phyloP scores from a whole-genome alignment of 2,888 invertebrate species.

The Cosmopolites sordidus region DNA sequence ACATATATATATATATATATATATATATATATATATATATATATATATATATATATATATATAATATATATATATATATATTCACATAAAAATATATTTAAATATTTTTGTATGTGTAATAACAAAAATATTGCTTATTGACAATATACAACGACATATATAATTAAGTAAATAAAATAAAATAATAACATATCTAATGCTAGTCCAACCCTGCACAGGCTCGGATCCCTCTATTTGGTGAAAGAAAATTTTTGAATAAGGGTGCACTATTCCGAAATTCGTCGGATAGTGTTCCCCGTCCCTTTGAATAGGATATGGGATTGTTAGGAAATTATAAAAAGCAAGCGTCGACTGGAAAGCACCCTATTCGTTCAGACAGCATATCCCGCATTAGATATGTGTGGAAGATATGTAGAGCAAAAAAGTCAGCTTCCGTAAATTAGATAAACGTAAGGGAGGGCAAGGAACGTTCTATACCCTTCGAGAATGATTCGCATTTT shows the following conservation, averaged over 20 bases:
- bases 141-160: too few species aligned
- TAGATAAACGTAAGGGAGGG: constrained; percentile 13
- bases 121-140: too few species aligned
- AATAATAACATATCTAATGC: too few species aligned
- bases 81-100: too few species aligned
- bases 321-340: constrained; percentile 23
- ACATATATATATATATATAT: too few species aligned
- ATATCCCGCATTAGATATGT: constrained; percentile 17
- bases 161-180: too few species aligned
- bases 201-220: constrained; percentile 4
- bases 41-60: too few species aligned
- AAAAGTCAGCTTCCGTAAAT: constrained; percentile 15
- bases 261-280: constrained; percentile 17
- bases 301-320: constrained; percentile 21
- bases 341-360: constrained; percentile 8
- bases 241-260: constrained; percentile 20
- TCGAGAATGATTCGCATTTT: background rate
- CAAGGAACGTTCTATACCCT: background rate
- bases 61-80: too few species aligned
- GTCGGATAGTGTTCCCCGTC: constrained; percentile 17
- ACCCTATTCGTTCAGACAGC: constrained; percentile 3
- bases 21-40: too few species aligned
- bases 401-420: constrained; percentile 18
- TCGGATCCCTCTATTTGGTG: constrained; percentile 9
- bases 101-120: too few species aligned